Evolutionary conservation across 2,113 vertebrate species (phyloP), one percentile per base, ranked within the genome.

Genomic region (Cyphotilapia sp.): DNA sequence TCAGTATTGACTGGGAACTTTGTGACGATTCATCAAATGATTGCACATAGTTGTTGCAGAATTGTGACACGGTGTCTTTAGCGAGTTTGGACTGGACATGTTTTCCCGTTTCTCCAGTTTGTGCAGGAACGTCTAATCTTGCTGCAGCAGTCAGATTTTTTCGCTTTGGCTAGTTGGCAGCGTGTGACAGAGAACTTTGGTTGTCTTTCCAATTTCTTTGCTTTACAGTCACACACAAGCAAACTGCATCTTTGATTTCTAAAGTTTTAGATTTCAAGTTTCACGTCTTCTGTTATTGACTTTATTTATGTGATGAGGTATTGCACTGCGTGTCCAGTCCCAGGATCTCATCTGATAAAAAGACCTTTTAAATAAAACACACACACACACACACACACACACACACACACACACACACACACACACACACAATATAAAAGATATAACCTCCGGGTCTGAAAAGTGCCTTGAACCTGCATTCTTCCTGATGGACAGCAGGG

Each of bases 151-250:
- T 74, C 5, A 17, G 13, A 1, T 27, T 0, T 10, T 10, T 0
- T 17, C 4, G 2, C 4, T 69, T 0, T 22, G 63, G 13, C 13
- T 27, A 1, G 35, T 27, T 45, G 66, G 38, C 66, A 42, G 38
- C n/a, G 2, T 71, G 66, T 42, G n/a, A 45, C 38, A 45, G 22
- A 17, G 13, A 27, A 24, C 66, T 16, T 9, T 74, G 2, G 29
- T 10, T 61, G 57, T 61, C 16, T 33, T 61, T 61, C 3, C 8
- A 61, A 2, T 61, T 61, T 0, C 57, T 61, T 61, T 33, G 9
- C 57, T 33, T 10, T 61, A 0, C 29, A 61, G 13, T 10, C 66
- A 3, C 22, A 11, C 57, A 17, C 69, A 2, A 0, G 2, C 69
- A 74, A 27, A 74, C 69, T 27, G 40, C 8, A 0, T 16, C 22